These are phyloP conservation scores for Salminus brasiliensis DNA, from an alignment of 2,113 vertebrate genomes.

Conservation along the genomic window DNA sequence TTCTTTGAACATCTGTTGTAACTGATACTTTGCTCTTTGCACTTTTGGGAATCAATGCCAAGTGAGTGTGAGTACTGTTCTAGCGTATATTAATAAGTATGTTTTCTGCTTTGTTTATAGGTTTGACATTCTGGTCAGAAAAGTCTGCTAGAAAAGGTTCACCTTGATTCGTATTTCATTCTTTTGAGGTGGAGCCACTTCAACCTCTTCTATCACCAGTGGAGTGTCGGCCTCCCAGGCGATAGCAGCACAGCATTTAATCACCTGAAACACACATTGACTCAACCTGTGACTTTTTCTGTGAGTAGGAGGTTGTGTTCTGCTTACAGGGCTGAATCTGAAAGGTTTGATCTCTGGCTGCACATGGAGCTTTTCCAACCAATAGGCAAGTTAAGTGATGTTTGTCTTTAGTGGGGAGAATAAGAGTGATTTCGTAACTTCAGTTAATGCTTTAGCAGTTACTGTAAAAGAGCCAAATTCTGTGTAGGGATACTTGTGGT, in stretches of 20 bases:
- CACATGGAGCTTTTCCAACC: slow-evolving; percentile 24
- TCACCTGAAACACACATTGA: slow-evolving; percentile 74
- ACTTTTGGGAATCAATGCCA: background rate
- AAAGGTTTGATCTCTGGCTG: background rate
- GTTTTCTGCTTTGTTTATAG: too few relatives aligned
- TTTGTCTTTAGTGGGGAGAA: background rate
- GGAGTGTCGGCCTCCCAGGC: slow-evolving; percentile 83
- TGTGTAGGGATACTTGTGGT: background rate
- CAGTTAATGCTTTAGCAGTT: slow-evolving; percentile 14
- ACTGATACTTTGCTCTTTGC: too few relatives aligned
- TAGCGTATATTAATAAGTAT: too few relatives aligned
- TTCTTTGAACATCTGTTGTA: too few relatives aligned
- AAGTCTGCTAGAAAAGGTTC: background rate
- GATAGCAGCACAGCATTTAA: slow-evolving; percentile 86
- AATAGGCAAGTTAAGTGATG: slow-evolving; percentile 29
- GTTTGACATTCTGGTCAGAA: too few relatives aligned
- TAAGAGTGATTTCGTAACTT: slow-evolving; percentile 31
- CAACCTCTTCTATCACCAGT: slow-evolving; percentile 84
- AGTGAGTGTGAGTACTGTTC: too few relatives aligned
- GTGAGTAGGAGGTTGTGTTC: background rate
- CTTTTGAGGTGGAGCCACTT: slow-evolving; percentile 83
- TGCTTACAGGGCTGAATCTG: background rate
- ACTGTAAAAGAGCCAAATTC: background rate
- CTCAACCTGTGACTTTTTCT: background rate
- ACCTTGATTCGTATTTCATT: slow-evolving; percentile 88